Conservation (phyloP, 2,113 vertebrate genomes). For the Eolophus roseicapilla region DNA sequence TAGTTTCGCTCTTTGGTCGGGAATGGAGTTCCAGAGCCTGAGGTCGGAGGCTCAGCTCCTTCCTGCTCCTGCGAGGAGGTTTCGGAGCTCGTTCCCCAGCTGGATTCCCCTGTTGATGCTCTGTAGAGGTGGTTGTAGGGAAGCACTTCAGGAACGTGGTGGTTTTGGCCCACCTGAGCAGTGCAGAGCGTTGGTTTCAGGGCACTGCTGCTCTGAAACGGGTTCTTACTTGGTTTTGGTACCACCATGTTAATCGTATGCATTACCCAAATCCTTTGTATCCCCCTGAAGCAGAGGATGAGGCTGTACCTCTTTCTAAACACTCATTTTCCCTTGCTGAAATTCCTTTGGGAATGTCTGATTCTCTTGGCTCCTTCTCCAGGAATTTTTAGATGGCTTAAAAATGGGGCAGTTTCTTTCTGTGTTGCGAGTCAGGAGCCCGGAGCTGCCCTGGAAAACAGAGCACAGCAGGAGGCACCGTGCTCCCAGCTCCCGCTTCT, state of each 20-base stretch:
- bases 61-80: background rate
- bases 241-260: background rate
- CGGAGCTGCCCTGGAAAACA: background rate
- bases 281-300: background rate
- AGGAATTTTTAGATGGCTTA: constrained; percentile 26
- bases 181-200: background rate
- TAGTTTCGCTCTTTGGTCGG: background rate
- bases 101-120: background rate
- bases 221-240: background rate
- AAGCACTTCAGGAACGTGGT: background rate
- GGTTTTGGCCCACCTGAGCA: background rate
- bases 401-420: background rate
- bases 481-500: background rate
- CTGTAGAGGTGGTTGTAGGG: background rate
- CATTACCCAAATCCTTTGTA: background rate
- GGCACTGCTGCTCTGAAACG: background rate
- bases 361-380: background rate
- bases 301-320: background rate
- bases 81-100: background rate
- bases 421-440: background rate
- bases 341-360: background rate
- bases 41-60: background rate
- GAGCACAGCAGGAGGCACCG: background rate
- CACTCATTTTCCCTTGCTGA: background rate
- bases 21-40: background rate